Conservation (phyloP, 2,797 vertebrate genomes). For the Sebastes glaucus region DNA sequence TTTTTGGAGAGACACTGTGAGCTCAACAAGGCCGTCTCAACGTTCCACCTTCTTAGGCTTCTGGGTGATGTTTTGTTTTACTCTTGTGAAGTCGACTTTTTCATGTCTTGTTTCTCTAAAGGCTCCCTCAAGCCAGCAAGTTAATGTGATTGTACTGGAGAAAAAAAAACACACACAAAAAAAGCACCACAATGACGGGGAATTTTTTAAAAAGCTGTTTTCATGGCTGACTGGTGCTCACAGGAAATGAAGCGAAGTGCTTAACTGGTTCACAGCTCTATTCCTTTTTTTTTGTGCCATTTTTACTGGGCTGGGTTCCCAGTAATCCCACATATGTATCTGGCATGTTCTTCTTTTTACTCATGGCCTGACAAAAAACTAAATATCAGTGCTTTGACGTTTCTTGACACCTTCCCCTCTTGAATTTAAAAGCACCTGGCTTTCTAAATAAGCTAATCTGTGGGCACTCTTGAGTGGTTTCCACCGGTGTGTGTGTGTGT, state of each 20-base stretch:
- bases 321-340: conserved; percentile 64
- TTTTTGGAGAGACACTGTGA: conserved; percentile 76
- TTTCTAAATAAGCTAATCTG: conserved; percentile 75
- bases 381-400: conserved; percentile 33
- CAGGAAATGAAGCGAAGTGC: conserved; percentile 56
- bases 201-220: conserved; percentile 31
- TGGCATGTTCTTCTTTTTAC: conserved; percentile 42
- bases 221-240: conserved; percentile 52
- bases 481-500: conserved; percentile 5
- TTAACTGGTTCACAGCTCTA: conserved; percentile 60
- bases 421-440: conserved; percentile 51
- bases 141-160: conserved; percentile 48
- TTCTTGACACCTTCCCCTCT: conserved; percentile 31
- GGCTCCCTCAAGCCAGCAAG: conserved; percentile 36
- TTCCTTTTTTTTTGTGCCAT: conserved; percentile 30
- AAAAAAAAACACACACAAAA: neutral
- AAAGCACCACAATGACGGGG: conserved; percentile 3
- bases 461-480: conserved; percentile 47
- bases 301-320: conserved; percentile 85
- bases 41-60: conserved; percentile 48
- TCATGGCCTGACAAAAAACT: conserved; percentile 34
- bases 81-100: conserved; percentile 41
- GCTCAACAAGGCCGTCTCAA: conserved; percentile 60
- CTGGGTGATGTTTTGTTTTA: conserved; percentile 41
- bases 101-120: conserved; percentile 31